phyloP scores from a whole-genome alignment of 2,888 invertebrate species.

The Drosophila peninsularis region DNA sequence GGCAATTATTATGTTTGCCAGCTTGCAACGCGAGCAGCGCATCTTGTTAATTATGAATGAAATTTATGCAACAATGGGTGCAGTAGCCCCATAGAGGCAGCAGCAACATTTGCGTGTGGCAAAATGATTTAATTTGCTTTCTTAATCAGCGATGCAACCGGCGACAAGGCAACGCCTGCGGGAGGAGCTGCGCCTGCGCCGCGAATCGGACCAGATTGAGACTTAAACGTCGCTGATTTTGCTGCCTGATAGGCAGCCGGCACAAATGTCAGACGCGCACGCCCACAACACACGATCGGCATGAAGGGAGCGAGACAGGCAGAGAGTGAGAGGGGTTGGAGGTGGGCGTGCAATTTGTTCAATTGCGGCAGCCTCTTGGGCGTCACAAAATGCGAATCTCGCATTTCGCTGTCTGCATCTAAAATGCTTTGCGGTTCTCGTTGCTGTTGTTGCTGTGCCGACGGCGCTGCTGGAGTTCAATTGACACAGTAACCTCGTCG shows the following conservation, averaged over 20 bases:
- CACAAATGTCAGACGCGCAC: constrained; percentile 72
- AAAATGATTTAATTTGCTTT: constrained; percentile 37
- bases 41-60: constrained; percentile 75
- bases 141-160: constrained; percentile 26
- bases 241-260: constrained; percentile 44
- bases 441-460: constrained; percentile 15
- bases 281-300: constrained; percentile 70
- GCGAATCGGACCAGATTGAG: constrained; percentile 38
- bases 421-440: constrained; percentile 52
- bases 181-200: constrained; percentile 32
- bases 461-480: constrained; percentile 52
- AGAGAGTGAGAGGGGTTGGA: background rate
- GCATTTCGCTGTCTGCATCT: constrained; percentile 71
- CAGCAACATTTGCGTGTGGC: constrained; percentile 50
- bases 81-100: constrained; percentile 46
- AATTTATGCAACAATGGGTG: constrained; percentile 77
- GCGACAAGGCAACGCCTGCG: constrained; percentile 22
- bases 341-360: constrained; percentile 64
- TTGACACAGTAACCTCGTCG: constrained; percentile 72
- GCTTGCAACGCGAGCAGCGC: constrained; percentile 38
- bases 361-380: constrained; percentile 78
- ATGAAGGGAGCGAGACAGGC: constrained; percentile 4
- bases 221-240: constrained; percentile 63
- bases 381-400: constrained; percentile 71
- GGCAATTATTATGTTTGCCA: constrained; percentile 72